These are phyloP conservation scores for Harpalus rubripes DNA, from an alignment of 2,888 invertebrate genomes.

Conservation along the genomic window DNA sequence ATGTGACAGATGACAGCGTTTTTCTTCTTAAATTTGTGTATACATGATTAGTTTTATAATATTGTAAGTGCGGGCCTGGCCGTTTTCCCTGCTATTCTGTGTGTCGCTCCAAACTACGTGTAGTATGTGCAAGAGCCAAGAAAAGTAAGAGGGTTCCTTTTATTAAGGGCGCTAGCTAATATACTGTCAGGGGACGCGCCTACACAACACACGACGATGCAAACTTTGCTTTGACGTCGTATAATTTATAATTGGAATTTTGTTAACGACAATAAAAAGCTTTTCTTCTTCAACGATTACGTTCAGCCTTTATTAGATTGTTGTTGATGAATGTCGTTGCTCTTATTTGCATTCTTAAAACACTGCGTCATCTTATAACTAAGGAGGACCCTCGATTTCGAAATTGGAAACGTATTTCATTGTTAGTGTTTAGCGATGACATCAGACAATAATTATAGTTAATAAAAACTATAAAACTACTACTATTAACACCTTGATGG, in stretches of 20 bases:
- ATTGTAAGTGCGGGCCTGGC: slow-evolving; percentile 58
- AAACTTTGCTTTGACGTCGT: slow-evolving; percentile 53
- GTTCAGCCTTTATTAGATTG: slow-evolving; percentile 54
- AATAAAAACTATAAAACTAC: neutral
- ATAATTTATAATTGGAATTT: slow-evolving; percentile 64
- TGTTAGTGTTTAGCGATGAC: neutral
- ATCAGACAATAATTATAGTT: neutral
- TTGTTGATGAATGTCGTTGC: slow-evolving; percentile 18
- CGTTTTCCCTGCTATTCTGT: slow-evolving; percentile 38
- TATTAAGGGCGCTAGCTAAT: slow-evolving; percentile 73
- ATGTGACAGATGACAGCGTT: no score
- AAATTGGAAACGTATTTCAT: slow-evolving; percentile 10
- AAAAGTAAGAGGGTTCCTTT: slow-evolving; percentile 70
- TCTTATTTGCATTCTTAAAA: slow-evolving; percentile 41
- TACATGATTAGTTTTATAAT: no score
- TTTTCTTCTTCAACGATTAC: slow-evolving; percentile 56
- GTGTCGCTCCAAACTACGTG: slow-evolving; percentile 54
- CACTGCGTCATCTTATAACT: slow-evolving; percentile 29
- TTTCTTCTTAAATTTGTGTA: no score
- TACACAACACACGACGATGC: slow-evolving; percentile 37
- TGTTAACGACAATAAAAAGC: slow-evolving; percentile 61
- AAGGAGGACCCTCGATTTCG: neutral
- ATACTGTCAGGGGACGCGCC: slow-evolving; percentile 68
- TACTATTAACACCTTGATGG: no score
- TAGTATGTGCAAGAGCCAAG: slow-evolving; percentile 64